Conservation (phyloP, 2,888 invertebrate species). For the Schizaphis graminum region DNA sequence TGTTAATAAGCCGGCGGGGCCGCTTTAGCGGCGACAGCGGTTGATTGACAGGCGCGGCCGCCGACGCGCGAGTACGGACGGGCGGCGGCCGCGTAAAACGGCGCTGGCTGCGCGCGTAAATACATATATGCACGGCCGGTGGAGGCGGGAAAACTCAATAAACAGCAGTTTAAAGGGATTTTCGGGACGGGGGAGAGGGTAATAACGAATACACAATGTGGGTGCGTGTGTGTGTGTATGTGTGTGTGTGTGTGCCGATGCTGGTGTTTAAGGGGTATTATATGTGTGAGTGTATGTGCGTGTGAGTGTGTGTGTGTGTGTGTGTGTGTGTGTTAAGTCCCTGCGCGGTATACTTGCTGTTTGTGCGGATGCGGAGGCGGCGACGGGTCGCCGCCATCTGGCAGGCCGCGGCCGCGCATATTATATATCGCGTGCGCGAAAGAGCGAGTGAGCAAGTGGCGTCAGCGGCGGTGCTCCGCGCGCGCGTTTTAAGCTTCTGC, state of each 20-base stretch:
- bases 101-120: background rate
- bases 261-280: slow-evolving; percentile 57
- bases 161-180: slow-evolving; percentile 66
- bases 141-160: slow-evolving; percentile 62
- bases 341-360: slow-evolving; percentile 2
- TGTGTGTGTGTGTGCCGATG: background rate
- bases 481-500: slow-evolving; percentile 50
- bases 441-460: slow-evolving; percentile 13
- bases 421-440: slow-evolving; percentile 32
- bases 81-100: slow-evolving; percentile 44
- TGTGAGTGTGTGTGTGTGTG: background rate
- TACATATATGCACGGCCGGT: background rate
- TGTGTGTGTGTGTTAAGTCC: background rate
- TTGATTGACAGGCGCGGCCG: slow-evolving; percentile 65
- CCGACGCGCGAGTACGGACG: background rate
- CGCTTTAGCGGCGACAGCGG: slow-evolving; percentile 40
- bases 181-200: slow-evolving; percentile 41
- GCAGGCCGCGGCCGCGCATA: slow-evolving; percentile 24
- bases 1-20: slow-evolving; percentile 63
- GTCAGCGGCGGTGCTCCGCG: slow-evolving; percentile 8
- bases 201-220: slow-evolving; percentile 61
- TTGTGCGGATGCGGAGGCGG: background rate
- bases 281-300: background rate
- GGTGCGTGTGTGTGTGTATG: background rate
- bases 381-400: slow-evolving; percentile 58